A percentile compares a stretch with the other conserved stretches of the same genome.
Conservation (phyloP, 2,888 invertebrate genomes). For the Xestia rhomboidea region DNA sequence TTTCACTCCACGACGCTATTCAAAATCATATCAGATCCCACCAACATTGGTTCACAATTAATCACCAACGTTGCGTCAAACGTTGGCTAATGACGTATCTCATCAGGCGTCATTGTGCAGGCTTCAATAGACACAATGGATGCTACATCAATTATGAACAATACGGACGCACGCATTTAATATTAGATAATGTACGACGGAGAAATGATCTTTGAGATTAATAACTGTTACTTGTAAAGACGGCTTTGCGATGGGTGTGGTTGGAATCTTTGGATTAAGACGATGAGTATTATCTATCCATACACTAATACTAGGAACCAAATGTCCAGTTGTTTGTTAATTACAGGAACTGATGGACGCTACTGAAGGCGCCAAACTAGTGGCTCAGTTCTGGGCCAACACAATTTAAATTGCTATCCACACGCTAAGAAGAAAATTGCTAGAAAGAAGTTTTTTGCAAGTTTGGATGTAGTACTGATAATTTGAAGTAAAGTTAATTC, state of each 20-base stretch:
- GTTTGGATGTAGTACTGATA: not conserved
- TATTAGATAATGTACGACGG: slow-evolving; percentile 52
- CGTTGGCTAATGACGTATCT: slow-evolving; percentile 50
- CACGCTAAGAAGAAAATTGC: too few species aligned
- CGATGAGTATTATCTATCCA: not conserved
- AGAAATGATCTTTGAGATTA: slow-evolving; percentile 52
- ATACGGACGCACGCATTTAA: slow-evolving; percentile 52
- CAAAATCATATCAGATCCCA: slow-evolving; percentile 29
- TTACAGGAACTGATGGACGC: too few species aligned
- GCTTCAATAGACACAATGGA: slow-evolving; percentile 59
- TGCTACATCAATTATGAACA: slow-evolving; percentile 60
- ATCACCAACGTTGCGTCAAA: slow-evolving; percentile 48
- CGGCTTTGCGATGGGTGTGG: not conserved
- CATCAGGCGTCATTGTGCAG: slow-evolving; percentile 60
- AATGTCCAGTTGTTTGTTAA: too few species aligned
- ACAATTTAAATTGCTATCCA: too few species aligned
- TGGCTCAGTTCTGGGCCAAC: too few species aligned
- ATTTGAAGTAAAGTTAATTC: not conserved
- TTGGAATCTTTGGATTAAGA: not conserved
- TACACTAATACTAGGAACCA: not conserved
- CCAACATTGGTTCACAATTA: slow-evolving; percentile 48
- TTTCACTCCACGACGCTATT: slow-evolving; percentile 6
- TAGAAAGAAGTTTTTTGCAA: too few species aligned
- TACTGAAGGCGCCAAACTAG: too few species aligned
- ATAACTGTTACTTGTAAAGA: slow-evolving; percentile 38